These are phyloP conservation scores for Temnopleurus reevesii DNA, from an alignment of 53 echinoderm and acorn worm genomes.

Conservation along the genomic window DNA sequence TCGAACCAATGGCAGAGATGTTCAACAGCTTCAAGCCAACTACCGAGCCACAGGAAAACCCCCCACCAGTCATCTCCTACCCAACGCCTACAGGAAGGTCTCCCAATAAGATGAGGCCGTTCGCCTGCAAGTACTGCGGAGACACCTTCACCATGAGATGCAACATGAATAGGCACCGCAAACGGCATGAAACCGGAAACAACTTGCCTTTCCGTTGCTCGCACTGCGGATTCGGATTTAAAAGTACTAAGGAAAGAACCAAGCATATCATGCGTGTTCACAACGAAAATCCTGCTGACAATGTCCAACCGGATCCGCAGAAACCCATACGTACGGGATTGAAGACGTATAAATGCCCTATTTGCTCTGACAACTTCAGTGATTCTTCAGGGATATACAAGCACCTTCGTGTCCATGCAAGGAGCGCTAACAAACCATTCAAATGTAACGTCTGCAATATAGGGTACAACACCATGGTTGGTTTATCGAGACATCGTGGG, in stretches of 20 bases:
- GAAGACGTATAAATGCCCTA: slow-evolving; percentile 26
- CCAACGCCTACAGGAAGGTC: not conserved
- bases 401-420: slow-evolving; percentile 47
- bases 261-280: slow-evolving; percentile 55
- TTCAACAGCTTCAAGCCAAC: not conserved
- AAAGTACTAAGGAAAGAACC: slow-evolving; percentile 50
- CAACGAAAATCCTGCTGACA: not conserved
- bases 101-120: slow-evolving; percentile 1
- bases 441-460: slow-evolving; percentile 32
- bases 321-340: not conserved
- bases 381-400: slow-evolving; percentile 46
- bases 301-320: not conserved
- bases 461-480: slow-evolving; percentile 34
- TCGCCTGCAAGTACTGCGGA: slow-evolving; percentile 41
- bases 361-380: slow-evolving; percentile 22
- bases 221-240: slow-evolving; percentile 52
- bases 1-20: not conserved
- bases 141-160: slow-evolving; percentile 53
- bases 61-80: not conserved
- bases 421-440: slow-evolving; percentile 50
- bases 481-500: slow-evolving; percentile 32
- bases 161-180: slow-evolving; percentile 58
- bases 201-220: slow-evolving; percentile 48
- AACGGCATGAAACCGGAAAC: slow-evolving; percentile 51
- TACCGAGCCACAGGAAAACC: not conserved